Conservation (phyloP, 1,140 invertebrate genomes). For the Frieseomelitta varia region DNA sequence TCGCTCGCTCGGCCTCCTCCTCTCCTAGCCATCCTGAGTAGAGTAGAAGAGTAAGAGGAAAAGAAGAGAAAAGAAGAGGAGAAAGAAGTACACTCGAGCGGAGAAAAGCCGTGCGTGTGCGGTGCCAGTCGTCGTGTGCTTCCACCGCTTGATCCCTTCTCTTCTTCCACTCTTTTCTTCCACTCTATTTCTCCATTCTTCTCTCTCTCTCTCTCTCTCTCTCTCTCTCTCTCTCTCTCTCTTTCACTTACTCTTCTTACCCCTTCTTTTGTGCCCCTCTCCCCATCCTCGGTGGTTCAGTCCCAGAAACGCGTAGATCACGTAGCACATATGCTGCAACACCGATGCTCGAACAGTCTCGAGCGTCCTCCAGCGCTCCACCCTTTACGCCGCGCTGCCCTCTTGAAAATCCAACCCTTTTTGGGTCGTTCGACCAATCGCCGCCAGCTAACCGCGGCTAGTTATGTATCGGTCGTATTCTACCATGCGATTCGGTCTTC, state of each 20-base stretch:
- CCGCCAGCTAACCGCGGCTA: conserved; percentile 37
- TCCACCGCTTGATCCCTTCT: conserved; percentile 45
- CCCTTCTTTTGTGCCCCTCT: not conserved
- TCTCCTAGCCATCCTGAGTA: conserved; percentile 53
- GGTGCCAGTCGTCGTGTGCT: conserved; percentile 59
- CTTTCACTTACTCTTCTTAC: conserved; percentile 23
- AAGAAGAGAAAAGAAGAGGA: not conserved
- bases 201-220: conserved; percentile 23
- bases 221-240: conserved; percentile 10
- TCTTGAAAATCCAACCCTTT: conserved; percentile 78
- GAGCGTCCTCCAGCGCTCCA: conserved; percentile 76
- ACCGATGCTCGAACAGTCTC: conserved; percentile 53
- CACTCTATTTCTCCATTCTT: not conserved
- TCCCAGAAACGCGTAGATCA: conserved; percentile 18
- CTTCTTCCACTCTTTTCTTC: not conserved
- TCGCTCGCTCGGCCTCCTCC: conserved; percentile 35
- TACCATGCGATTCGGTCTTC: not conserved
- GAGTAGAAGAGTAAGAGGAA: not conserved
- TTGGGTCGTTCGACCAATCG: conserved; percentile 72
- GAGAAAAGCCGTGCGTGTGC: conserved; percentile 69
- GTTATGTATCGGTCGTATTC: not conserved
- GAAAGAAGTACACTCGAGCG: conserved; percentile 71
- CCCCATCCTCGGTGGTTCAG: not conserved
- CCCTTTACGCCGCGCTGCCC: conserved; percentile 71
- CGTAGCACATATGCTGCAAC: conserved; percentile 51